A percentile compares a stretch with the other conserved stretches of the same genome.
phyloP scores from a whole-genome alignment of 2,797 vertebrate genomes.

The Periophthalmus magnuspinnatus region DNA sequence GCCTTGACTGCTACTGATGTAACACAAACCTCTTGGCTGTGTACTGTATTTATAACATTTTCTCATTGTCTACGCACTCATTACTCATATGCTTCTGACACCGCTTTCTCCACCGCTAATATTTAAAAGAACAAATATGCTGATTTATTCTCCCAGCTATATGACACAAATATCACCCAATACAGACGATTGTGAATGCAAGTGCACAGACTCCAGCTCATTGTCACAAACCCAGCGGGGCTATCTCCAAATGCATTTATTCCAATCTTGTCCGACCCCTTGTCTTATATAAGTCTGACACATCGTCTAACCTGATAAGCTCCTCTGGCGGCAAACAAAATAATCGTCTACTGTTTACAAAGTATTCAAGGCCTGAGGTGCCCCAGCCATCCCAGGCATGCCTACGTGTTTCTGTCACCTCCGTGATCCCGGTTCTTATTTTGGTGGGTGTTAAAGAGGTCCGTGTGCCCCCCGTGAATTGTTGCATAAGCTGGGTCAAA shows the following conservation, averaged over 20 bases:
- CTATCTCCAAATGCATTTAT: constrained; percentile 31
- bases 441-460: constrained; percentile 43
- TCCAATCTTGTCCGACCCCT: constrained; percentile 23
- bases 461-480: not conserved
- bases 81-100: not conserved
- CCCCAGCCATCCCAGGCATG: constrained; percentile 27
- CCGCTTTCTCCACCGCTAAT: not conserved
- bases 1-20: not conserved
- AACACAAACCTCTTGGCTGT: not conserved
- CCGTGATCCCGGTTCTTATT: constrained; percentile 33
- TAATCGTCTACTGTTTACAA: constrained; percentile 27
- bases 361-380: constrained; percentile 38
- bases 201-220: constrained; percentile 26
- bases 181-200: constrained; percentile 25
- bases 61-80: not conserved
- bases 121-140: constrained; percentile 1
- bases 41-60: not conserved
- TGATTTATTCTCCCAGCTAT: not conserved
- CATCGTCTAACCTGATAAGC: constrained; percentile 44
- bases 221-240: constrained; percentile 10
- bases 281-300: constrained; percentile 50
- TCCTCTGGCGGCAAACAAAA: constrained; percentile 33
- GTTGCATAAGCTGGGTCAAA: constrained; percentile 39
- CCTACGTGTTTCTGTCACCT: constrained; percentile 28
- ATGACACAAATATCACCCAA: not conserved